phyloP scores from a whole-genome alignment of 2,113 vertebrate species.

The Fukomys damarensis region DNA sequence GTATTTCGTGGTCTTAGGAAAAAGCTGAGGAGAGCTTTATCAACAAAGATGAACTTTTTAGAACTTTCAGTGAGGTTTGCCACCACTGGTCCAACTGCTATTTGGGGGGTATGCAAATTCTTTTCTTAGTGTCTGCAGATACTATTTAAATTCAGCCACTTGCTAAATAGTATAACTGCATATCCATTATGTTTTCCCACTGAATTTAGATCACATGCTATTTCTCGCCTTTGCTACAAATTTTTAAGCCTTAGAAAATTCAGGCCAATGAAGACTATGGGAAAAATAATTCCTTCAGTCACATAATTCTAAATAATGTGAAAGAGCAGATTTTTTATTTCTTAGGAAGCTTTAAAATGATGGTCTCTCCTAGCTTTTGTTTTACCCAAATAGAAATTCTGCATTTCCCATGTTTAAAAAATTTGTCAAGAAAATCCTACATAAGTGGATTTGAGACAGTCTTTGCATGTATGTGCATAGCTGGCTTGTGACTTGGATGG shows the following conservation, averaged over 20 bases:
- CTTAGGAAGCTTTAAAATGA: neutral
- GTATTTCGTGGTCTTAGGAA: neutral
- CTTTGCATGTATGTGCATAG: neutral
- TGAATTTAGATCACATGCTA: neutral
- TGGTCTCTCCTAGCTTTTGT: neutral
- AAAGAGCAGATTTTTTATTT: neutral
- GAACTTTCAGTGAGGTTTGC: neutral
- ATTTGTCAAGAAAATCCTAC: neutral
- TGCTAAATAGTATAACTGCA: constrained; percentile 5
- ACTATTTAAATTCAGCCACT: constrained; percentile 57
- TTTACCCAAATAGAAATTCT: constrained; percentile 12
- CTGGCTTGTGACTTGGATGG: neutral
- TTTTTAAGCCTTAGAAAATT: constrained; percentile 23
- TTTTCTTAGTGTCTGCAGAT: constrained; percentile 20
- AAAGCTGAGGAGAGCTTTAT: neutral
- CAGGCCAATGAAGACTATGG: neutral
- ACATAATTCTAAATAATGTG: constrained; percentile 19
- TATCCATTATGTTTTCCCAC: constrained; percentile 18
- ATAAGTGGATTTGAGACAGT: neutral
- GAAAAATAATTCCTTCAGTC: constrained; percentile 30
- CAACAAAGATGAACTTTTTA: neutral
- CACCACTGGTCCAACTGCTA: constrained; percentile 6
- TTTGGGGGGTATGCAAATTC: neutral
- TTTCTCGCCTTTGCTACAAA: neutral
- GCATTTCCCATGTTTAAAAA: constrained; percentile 10